A percentile compares a stretch with the other conserved stretches of the same genome.
Evolutionary conservation across 2,797 vertebrate species (phyloP).

Genomic region (Parambassis ranga): DNA sequence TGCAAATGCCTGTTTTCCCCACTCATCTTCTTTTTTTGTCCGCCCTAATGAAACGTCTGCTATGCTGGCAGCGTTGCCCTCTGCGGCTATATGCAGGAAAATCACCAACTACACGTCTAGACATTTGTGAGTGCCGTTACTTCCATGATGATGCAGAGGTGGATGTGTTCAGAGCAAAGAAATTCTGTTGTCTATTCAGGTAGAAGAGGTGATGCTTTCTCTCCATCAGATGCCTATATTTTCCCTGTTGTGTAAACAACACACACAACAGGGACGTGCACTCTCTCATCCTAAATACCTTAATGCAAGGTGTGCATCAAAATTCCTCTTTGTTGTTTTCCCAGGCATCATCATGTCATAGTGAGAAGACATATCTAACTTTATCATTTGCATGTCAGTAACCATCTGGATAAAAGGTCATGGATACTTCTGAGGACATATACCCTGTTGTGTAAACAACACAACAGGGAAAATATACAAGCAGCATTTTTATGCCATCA

Average conservation of each 20-base stretch:
- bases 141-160: neutral
- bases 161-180: neutral
- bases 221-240: slow-evolving; percentile 8
- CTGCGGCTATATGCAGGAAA: slow-evolving; percentile 27
- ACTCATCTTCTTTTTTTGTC: slow-evolving; percentile 30
- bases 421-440: neutral
- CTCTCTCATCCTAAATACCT: slow-evolving; percentile 6
- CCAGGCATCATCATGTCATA: neutral
- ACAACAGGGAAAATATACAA: neutral
- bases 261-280: neutral
- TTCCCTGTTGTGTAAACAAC: slow-evolving; percentile 38
- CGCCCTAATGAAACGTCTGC: slow-evolving; percentile 49
- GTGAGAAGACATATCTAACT: neutral
- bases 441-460: slow-evolving; percentile 35
- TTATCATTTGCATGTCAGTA: neutral
- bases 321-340: slow-evolving; percentile 9
- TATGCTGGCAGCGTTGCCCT: slow-evolving; percentile 22
- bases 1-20: slow-evolving; percentile 60
- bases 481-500: no score
- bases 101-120: slow-evolving; percentile 26
- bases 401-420: neutral
- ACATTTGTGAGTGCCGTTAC: neutral
- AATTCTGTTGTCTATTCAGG: slow-evolving; percentile 9
- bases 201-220: slow-evolving; percentile 1
- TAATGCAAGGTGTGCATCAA: neutral